Percentiles rank a stretch among this genome's conserved stretches.
Conservation (phyloP, 1,140 invertebrate genomes). For the Drosophila hydei region DNA sequence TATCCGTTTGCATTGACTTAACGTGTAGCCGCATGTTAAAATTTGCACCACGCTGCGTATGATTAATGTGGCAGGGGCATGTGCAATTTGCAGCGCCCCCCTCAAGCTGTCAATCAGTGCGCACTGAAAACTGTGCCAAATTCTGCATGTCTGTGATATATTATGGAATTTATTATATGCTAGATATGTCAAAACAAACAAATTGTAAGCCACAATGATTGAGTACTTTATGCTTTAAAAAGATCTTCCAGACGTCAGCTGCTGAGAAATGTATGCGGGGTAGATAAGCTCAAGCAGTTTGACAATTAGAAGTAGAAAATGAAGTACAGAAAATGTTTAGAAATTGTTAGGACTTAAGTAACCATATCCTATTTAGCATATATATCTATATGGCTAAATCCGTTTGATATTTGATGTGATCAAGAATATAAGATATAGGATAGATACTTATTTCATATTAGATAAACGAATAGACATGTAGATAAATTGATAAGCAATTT, state of each 20-base stretch:
- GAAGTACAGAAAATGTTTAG: no score
- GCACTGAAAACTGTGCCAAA: conserved; percentile 33
- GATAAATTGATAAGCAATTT: no score
- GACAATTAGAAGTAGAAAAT: no score
- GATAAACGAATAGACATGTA: no score
- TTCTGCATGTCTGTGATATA: conserved; percentile 33
- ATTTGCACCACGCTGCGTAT: conserved; percentile 55
- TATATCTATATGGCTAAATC: no score
- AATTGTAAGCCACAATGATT: conserved; percentile 37
- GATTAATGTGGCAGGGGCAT: conserved; percentile 52
- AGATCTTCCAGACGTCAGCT: background rate
- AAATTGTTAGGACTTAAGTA: no score
- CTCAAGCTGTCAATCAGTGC: conserved; percentile 41
- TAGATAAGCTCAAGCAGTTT: background rate
- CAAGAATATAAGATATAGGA: no score
- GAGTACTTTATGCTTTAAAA: conserved; percentile 10
- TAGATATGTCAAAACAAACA: conserved; percentile 46
- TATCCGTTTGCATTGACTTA: conserved; percentile 19
- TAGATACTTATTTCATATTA: no score
- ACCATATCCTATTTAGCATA: no score
- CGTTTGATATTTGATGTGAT: no score
- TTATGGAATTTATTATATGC: conserved; percentile 29
- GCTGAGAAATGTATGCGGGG: background rate
- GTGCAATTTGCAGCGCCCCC: conserved; percentile 36
- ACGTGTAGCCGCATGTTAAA: conserved; percentile 38